These are phyloP conservation scores for Hyperoplus lanceolatus DNA, from an alignment of 2,797 vertebrate genomes.

Conservation along the genomic window DNA sequence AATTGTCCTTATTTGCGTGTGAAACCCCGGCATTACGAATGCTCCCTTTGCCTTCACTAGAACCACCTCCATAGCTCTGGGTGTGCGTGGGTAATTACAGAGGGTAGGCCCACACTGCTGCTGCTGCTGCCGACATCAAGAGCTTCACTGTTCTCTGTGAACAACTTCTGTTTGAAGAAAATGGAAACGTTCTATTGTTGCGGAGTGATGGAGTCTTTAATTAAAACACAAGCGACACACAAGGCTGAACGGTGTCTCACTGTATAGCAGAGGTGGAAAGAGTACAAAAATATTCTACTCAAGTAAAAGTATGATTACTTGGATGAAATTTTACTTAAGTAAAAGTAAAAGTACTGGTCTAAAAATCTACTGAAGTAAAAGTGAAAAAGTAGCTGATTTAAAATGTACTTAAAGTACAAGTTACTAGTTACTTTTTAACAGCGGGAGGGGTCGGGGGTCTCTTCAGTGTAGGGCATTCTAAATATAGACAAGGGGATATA, in stretches of 20 bases:
- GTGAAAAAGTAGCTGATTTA: too few relatives aligned
- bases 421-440: too few relatives aligned
- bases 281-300: too few relatives aligned
- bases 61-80: constrained; percentile 78
- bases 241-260: constrained; percentile 45
- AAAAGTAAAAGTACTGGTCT: too few relatives aligned
- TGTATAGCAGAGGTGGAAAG: too few relatives aligned
- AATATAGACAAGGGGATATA: too few relatives aligned
- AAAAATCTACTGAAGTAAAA: too few relatives aligned
- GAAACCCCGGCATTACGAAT: constrained; percentile 75
- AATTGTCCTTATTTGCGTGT: constrained; percentile 84
- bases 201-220: constrained; percentile 75
- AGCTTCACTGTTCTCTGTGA: constrained; percentile 71
- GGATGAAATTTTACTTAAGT: too few relatives aligned
- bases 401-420: too few relatives aligned
- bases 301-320: too few relatives aligned
- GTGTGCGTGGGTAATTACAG: constrained; percentile 83
- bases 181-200: constrained; percentile 73
- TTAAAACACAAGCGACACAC: constrained; percentile 60
- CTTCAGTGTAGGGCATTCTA: too few relatives aligned
- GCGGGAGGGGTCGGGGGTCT: too few relatives aligned
- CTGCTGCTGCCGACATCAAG: constrained; percentile 72
- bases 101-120: constrained; percentile 18
- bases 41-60: constrained; percentile 53
- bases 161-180: constrained; percentile 60